Percentiles rank a stretch among this genome's conserved stretches.
Conservation (phyloP, 2,113 vertebrate species). For the Mirounga angustirostris region DNA sequence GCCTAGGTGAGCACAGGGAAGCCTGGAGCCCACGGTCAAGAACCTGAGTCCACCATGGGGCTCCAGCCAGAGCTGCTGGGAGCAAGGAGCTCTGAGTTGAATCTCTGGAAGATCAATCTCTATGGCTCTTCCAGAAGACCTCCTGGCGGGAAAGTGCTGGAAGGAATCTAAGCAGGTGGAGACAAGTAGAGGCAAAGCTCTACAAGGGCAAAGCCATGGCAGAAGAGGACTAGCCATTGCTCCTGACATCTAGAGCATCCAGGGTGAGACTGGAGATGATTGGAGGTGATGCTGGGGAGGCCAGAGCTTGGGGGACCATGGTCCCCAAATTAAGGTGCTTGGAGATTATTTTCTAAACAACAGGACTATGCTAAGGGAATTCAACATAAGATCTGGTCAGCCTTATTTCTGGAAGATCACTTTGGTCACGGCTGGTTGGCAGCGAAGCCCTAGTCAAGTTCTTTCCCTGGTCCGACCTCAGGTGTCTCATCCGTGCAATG, state of each 20-base stretch:
- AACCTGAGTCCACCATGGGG: rapidly evolving
- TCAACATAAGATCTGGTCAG: rapidly evolving
- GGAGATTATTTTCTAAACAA: neutral
- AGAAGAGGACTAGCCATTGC: rapidly evolving
- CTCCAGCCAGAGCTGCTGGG: neutral
- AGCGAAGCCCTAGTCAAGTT: neutral
- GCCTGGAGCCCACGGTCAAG: neutral
- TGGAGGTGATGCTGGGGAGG: rapidly evolving
- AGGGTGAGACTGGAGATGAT: rapidly evolving
- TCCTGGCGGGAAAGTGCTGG: neutral
- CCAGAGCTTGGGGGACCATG: rapidly evolving
- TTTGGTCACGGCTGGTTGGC: too few species aligned
- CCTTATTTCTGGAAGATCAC: neutral
- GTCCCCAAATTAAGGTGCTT: too few species aligned
- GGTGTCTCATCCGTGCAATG: neutral
- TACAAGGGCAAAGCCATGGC: rapidly evolving
- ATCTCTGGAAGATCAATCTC: neutral
- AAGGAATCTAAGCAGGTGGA: neutral
- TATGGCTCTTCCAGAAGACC: neutral
- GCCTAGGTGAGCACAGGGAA: neutral
- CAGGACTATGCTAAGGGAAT: too few species aligned
- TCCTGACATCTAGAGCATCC: rapidly evolving
- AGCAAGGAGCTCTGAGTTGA: neutral
- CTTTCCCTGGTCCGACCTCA: neutral
- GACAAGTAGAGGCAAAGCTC: rapidly evolving